Evolutionary conservation across 92 coral and sea anemone species (phyloP).

Genomic region (Plumapathes pennacea): DNA sequence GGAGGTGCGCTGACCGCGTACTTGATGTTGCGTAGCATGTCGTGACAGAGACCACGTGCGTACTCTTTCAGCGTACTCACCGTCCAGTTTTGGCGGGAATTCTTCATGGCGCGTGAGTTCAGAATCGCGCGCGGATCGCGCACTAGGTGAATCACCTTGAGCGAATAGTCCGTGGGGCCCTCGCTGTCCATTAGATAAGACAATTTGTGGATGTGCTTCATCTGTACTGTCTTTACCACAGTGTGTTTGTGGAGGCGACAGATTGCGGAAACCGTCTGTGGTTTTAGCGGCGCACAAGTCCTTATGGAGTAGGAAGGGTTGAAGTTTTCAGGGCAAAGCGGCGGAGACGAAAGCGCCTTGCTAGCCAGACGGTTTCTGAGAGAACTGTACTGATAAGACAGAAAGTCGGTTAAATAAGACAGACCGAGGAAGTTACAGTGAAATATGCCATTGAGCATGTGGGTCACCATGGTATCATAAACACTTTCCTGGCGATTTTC

Average conservation of each 20-base stretch:
- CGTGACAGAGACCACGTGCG: slow-evolving; percentile 65
- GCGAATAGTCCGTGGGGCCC: slow-evolving; percentile 63
- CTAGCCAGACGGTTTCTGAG: slow-evolving; percentile 81
- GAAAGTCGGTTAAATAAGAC: slow-evolving; percentile 70
- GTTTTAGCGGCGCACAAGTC: slow-evolving; percentile 75
- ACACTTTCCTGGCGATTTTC: slow-evolving; percentile 86
- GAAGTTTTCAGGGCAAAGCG: slow-evolving; percentile 74
- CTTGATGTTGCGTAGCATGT: slow-evolving; percentile 71
- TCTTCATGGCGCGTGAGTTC: slow-evolving; percentile 56
- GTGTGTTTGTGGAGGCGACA: slow-evolving; percentile 84
- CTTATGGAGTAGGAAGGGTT: slow-evolving; percentile 69
- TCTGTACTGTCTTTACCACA: slow-evolving; percentile 77
- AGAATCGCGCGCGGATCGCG: slow-evolving; percentile 92
- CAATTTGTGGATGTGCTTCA: slow-evolving; percentile 71
- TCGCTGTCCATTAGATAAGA: slow-evolving; percentile 69
- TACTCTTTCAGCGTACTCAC: slow-evolving; percentile 51
- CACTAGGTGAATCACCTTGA: slow-evolving; percentile 87
- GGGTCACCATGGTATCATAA: slow-evolving; percentile 84
- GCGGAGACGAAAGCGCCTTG: slow-evolving; percentile 80
- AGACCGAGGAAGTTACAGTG: slow-evolving; percentile 80
- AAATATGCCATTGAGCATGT: slow-evolving; percentile 73
- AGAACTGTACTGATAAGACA: slow-evolving; percentile 85
- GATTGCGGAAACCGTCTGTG: slow-evolving; percentile 78
- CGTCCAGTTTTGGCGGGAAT: slow-evolving; percentile 59
- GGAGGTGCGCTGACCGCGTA: slow-evolving; percentile 85